Evolutionary conservation across 2,113 vertebrate genomes (phyloP), one percentile per base, ranked within the genome.

Genomic region (Atractosteus spatula): DNA sequence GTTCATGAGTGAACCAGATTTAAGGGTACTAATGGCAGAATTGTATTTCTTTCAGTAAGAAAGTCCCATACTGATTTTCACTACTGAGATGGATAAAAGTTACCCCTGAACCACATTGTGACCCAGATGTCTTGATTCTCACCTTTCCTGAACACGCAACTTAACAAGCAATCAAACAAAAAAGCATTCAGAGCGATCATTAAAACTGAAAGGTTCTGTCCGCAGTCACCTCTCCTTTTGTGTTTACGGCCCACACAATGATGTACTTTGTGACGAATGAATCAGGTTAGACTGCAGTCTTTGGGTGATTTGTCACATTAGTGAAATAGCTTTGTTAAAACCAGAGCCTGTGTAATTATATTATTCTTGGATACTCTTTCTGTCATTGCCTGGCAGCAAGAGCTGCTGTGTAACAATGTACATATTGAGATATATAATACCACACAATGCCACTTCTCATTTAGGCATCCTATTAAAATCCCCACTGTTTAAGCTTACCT

Each of bases 241-340:
- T 17, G 51, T 70, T 79, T 79, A 81, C 83, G 84, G 81, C 69
- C 77, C 89, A 87, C 10, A 85, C 80, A 85, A 72, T 67, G 73
- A 83, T 72, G 78, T 45, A 74, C 77, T 74, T 76, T 84, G 76
- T n/a, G 66, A 13, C 73, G 78, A 64, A 86, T 56, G 10, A 69
- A 85, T 85, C 84, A 75, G 84, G 84, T 89, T 85, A 89, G 87
- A 79, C 62, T 71, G 76, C 80, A 79, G 67, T 44, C 80, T 85
- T 81, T 79, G 81, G 29, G 81, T 87, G 81, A 88, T 89, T 89
- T 86, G 89, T 89, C 89, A 87, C 84, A 85, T 83, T 81, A 87
- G 81, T 84, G 82, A 91, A 90, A 90, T 79, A 87, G 73, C 54
- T 47, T 69, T 42, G 14, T 88, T 85, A 91, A 89, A 90, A 13